These are phyloP conservation scores for Himalopsyche phryganea DNA, from an alignment of 1,140 invertebrate genomes.

Conservation along the genomic window DNA sequence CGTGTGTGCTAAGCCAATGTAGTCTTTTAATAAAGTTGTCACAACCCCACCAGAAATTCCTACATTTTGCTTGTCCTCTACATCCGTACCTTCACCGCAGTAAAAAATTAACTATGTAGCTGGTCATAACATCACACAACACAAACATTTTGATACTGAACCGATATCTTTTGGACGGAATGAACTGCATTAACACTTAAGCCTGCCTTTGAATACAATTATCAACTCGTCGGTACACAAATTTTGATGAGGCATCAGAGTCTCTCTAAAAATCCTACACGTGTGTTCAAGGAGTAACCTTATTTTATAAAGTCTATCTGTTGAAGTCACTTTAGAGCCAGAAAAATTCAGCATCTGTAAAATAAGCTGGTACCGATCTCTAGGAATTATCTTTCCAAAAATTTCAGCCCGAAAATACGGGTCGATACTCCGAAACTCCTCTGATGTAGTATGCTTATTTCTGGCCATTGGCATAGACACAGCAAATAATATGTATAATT, in stretches of 20 bases:
- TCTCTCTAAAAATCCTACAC: too few species aligned
- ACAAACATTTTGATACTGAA: constrained; percentile 40
- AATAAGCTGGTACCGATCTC: not conserved
- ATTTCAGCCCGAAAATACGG: too few species aligned
- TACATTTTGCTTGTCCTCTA: constrained; percentile 9
- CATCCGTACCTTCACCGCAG: constrained; percentile 22
- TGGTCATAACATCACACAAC: constrained; percentile 35
- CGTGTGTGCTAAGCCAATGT: constrained; percentile 14
- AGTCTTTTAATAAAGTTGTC: constrained; percentile 10
- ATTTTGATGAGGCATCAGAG: too few species aligned
- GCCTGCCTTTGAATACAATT: constrained; percentile 38
- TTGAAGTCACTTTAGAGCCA: too few species aligned
- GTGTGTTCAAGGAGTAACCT: too few species aligned
- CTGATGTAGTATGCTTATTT: too few species aligned
- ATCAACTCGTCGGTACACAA: constrained; percentile 38
- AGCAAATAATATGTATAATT: too few species aligned
- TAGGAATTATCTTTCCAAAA: not conserved
- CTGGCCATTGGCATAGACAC: too few species aligned
- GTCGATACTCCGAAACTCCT: too few species aligned
- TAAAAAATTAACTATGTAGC: constrained; percentile 38
- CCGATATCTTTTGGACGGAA: constrained; percentile 35
- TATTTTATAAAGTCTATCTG: too few species aligned
- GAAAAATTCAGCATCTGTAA: not conserved
- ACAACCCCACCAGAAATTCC: constrained; percentile 12
- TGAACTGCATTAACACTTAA: constrained; percentile 37